phyloP scores from a whole-genome alignment of 2,797 vertebrate genomes.

The Geotrypetes seraphini region DNA sequence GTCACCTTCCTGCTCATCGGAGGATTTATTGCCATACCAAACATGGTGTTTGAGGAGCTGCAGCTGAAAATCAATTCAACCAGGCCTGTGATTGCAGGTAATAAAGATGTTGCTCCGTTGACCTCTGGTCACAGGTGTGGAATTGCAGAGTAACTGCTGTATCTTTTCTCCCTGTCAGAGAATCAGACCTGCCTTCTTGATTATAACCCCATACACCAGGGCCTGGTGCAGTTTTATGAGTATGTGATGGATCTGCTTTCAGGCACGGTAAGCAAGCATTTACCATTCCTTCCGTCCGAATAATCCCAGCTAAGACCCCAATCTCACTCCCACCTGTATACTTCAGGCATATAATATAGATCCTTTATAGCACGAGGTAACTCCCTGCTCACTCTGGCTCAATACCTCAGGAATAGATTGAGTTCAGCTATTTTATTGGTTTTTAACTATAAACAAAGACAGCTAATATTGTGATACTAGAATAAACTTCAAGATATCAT shows the following conservation, averaged over 20 bases:
- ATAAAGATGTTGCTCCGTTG: too few relatives aligned
- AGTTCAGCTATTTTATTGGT: too few relatives aligned
- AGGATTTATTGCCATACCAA: conserved; percentile 66
- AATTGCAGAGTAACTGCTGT: background rate
- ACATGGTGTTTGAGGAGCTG: conserved; percentile 39
- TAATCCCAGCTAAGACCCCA: background rate
- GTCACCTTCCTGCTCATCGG: conserved; percentile 60
- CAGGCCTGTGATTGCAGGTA: too few relatives aligned
- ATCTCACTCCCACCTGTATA: background rate
- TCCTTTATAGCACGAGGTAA: too few relatives aligned
- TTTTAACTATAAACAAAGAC: too few relatives aligned
- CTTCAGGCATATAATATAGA: too few relatives aligned
- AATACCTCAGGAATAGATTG: too few relatives aligned
- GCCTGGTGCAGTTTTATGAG: conserved; percentile 49
- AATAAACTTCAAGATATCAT: too few relatives aligned
- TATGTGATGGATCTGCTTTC: conserved; percentile 71
- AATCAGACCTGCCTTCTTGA: conserved; percentile 18
- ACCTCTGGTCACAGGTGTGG: too few relatives aligned
- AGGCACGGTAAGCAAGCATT: conserved; percentile 54
- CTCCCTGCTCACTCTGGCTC: too few relatives aligned
- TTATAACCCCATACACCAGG: conserved; percentile 29
- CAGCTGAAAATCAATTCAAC: background rate
- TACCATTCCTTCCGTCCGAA: background rate
- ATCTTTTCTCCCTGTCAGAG: background rate
- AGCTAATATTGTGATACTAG: too few relatives aligned